phyloP scores from a whole-genome alignment of 2,113 vertebrate genomes.

The Dasyurus viverrinus region DNA sequence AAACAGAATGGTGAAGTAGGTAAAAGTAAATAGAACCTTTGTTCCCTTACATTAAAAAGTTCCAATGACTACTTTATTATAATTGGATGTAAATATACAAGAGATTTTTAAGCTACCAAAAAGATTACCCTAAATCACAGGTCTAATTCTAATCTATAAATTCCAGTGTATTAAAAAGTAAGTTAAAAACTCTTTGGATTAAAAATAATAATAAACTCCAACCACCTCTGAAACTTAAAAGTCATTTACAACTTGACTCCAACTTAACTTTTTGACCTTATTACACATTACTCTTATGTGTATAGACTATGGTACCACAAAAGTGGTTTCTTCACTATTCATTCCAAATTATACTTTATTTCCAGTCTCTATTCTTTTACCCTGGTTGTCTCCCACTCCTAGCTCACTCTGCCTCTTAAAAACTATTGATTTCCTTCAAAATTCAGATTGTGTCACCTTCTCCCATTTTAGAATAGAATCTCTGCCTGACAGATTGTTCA shows the following conservation, averaged over 20 bases:
- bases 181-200: background rate
- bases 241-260: background rate
- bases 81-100: conserved; percentile 50
- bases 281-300: background rate
- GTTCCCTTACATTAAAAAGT: background rate
- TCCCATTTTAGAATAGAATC: background rate
- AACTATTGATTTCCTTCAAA: background rate
- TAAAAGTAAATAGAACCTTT: background rate
- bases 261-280: background rate
- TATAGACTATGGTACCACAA: background rate
- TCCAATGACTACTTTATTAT: conserved; percentile 16
- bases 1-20: background rate
- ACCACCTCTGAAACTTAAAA: background rate
- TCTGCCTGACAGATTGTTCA: background rate
- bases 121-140: background rate
- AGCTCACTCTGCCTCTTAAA: background rate
- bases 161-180: background rate
- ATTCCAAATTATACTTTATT: background rate
- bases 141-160: background rate
- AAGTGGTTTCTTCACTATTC: background rate
- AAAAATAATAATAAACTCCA: background rate
- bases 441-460: background rate
- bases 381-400: background rate
- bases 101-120: conserved; percentile 20
- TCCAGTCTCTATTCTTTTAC: background rate